Conservation (phyloP, 2,113 vertebrate species). For the Ancistrus triradiatus region DNA sequence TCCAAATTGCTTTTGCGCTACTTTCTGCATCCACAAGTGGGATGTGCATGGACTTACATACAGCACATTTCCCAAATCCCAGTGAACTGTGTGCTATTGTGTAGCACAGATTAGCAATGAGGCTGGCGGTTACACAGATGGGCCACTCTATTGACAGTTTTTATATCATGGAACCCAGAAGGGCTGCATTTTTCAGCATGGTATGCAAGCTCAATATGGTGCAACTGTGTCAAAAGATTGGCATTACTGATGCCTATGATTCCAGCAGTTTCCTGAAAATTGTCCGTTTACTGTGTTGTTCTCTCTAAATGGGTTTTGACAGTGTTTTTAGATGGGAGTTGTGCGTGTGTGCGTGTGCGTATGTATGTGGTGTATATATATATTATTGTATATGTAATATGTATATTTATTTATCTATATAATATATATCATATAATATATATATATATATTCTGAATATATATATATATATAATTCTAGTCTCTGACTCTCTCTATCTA, state of each 20-base stretch:
- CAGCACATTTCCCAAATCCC: slow-evolving; percentile 33
- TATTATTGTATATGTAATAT: neutral
- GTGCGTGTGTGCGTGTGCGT: too few relatives aligned
- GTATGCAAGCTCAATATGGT: slow-evolving; percentile 51
- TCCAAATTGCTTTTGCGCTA: slow-evolving; percentile 21
- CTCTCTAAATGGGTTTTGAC: too few relatives aligned
- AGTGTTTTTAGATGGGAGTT: neutral
- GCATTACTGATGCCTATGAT: slow-evolving; percentile 37
- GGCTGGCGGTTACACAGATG: slow-evolving; percentile 58
- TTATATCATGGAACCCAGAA: slow-evolving; percentile 61
- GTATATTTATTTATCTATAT: neutral
- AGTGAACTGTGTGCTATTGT: slow-evolving; percentile 49
- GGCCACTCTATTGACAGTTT: slow-evolving; percentile 61
- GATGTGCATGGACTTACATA: slow-evolving; percentile 41
- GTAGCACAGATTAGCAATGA: slow-evolving; percentile 48
- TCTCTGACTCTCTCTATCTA: too few relatives aligned
- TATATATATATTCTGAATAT: too few relatives aligned
- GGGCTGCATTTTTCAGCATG: slow-evolving; percentile 46
- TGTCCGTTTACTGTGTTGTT: slow-evolving; percentile 5
- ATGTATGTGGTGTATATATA: too few relatives aligned
- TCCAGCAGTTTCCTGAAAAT: neutral
- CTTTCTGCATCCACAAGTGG: neutral
- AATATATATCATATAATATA: too few relatives aligned
- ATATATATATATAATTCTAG: too few relatives aligned
- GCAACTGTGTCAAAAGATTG: slow-evolving; percentile 53